Evolutionary conservation across 1,140 invertebrate species (phyloP).

Genomic region (Apis cerana): DNA sequence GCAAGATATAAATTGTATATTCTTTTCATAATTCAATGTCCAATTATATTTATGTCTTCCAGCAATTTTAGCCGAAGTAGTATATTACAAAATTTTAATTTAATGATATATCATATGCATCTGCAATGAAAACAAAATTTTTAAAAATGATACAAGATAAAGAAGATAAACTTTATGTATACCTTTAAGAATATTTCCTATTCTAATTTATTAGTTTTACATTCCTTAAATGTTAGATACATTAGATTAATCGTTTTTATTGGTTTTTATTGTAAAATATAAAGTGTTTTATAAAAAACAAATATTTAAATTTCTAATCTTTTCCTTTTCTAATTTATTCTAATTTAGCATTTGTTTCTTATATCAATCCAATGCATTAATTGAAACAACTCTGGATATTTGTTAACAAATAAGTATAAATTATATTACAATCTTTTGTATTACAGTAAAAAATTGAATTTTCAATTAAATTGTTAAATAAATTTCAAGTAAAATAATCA

Average conservation of each 20-base stretch:
- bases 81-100: slow-evolving; percentile 10
- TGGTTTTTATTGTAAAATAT: background rate
- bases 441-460: background rate
- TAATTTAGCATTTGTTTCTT: background rate
- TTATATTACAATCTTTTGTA: background rate
- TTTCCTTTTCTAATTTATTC: background rate
- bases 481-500: too few species aligned
- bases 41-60: slow-evolving; percentile 47
- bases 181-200: slow-evolving; percentile 8
- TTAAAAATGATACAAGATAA: background rate
- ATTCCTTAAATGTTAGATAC: slow-evolving; percentile 32
- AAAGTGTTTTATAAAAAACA: background rate
- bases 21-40: background rate
- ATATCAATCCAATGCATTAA: background rate
- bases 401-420: background rate
- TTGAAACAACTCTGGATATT: background rate
- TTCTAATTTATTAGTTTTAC: slow-evolving; percentile 34
- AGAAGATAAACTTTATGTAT: slow-evolving; percentile 9
- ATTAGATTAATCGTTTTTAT: slow-evolving; percentile 7
- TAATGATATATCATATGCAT: background rate
- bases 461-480: background rate
- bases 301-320: background rate
- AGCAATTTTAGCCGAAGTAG: slow-evolving; percentile 13
- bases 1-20: background rate
- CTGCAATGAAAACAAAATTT: background rate